Evolutionary conservation across 2,797 vertebrate species (phyloP).

Genomic region (Pteronotus mesoamericanus): DNA sequence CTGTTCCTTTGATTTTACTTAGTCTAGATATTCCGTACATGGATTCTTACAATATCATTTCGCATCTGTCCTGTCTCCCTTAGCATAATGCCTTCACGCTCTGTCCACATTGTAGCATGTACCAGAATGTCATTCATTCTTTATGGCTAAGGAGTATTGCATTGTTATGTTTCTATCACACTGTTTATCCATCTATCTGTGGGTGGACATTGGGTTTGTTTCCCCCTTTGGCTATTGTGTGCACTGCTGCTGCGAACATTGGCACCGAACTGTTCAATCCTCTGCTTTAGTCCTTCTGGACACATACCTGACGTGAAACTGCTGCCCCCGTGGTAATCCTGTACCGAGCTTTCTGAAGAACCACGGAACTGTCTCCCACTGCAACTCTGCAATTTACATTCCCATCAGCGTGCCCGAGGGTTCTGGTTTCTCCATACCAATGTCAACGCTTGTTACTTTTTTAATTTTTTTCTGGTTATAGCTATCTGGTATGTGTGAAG

Average conservation of each 20-base stretch:
- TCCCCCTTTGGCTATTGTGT: not conserved
- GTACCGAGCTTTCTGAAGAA: not conserved
- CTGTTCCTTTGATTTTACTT: not conserved
- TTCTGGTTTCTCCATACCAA: not conserved
- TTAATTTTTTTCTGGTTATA: not conserved
- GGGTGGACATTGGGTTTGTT: not conserved
- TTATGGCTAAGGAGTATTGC: not conserved
- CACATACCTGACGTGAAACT: not conserved
- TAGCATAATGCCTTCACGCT: not conserved
- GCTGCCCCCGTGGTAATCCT: not conserved
- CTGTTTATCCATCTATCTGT: not conserved
- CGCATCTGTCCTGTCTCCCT: not conserved
- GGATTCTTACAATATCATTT: not conserved
- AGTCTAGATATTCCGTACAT: not conserved
- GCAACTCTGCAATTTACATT: not conserved
- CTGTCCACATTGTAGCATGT: not conserved
- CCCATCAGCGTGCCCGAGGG: accelerated
- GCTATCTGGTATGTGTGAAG: not conserved
- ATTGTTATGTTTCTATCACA: not conserved
- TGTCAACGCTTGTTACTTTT: not conserved
- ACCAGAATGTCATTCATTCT: not conserved
- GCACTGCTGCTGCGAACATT: not conserved
- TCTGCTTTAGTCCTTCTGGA: not conserved
- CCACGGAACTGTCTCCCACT: not conserved
- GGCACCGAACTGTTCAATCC: not conserved